phyloP scores from a whole-genome alignment of 2,113 vertebrate species.

The Acrocephalus kingi region DNA sequence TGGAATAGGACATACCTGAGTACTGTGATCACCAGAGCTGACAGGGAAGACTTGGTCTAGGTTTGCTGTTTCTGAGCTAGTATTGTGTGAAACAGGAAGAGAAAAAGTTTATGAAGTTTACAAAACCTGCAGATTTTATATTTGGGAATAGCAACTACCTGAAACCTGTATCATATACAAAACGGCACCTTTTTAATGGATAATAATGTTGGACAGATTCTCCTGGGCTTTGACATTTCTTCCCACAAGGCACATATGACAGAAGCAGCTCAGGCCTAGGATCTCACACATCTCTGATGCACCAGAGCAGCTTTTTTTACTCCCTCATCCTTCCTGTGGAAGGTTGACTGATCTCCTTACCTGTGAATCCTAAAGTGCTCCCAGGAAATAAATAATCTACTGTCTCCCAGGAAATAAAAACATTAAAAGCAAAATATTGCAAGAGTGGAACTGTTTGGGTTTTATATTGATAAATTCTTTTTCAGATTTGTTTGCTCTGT shows the following conservation, averaged over 20 bases:
- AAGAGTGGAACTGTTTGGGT: not conserved
- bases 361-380: not conserved
- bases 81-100: not conserved
- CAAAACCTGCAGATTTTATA: not conserved
- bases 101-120: not conserved
- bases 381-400: not conserved
- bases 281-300: fast-evolving
- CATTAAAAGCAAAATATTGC: not conserved
- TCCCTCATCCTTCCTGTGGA: not conserved
- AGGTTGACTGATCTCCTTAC: not conserved
- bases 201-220: not conserved
- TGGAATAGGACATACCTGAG: not conserved
- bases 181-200: not conserved
- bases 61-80: not conserved
- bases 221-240: not conserved
- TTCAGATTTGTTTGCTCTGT: not conserved
- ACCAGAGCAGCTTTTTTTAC: not conserved
- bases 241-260: not conserved
- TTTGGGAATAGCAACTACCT: not conserved
- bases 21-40: not conserved
- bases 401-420: not conserved
- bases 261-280: not conserved
- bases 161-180: not conserved
- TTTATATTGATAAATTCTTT: not conserved
- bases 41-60: not conserved